Conservation (phyloP, 64 coral and sea anemone species). For the Platygyra sinensis region DNA sequence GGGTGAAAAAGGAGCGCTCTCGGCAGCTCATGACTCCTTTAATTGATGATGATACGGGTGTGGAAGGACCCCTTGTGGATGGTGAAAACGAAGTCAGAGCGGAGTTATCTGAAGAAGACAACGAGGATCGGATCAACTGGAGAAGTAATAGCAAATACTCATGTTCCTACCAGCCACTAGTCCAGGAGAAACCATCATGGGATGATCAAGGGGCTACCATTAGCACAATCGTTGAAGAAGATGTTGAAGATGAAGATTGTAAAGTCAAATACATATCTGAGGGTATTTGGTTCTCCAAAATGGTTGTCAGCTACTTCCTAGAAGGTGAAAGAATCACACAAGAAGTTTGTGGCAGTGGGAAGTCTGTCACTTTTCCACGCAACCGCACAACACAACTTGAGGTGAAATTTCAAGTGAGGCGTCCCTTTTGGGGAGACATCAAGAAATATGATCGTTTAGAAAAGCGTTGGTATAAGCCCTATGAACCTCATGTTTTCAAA, state of each 20-base stretch:
- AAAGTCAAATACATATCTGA: too few species aligned
- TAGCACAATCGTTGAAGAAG: background rate
- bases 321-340: too few species aligned
- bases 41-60: background rate
- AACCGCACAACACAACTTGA: too few species aligned
- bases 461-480: conserved; percentile 7
- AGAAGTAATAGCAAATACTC: background rate
- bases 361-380: too few species aligned
- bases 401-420: too few species aligned
- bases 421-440: conserved; percentile 32
- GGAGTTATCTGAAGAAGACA: background rate
- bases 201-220: background rate
- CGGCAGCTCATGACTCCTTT: background rate
- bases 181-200: background rate
- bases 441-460: conserved; percentile 44
- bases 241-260: too few species aligned
- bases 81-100: background rate
- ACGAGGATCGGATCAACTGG: background rate
- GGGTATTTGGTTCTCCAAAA: too few species aligned
- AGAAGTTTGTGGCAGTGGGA: too few species aligned
- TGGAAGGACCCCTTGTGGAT: background rate
- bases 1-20: conserved; percentile 13
- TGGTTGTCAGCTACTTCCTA: too few species aligned
- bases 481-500: conserved; percentile 31
- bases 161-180: background rate